A percentile compares a stretch with the other conserved stretches of the same genome.
These are phyloP conservation scores for Gymnobelideus leadbeateri DNA, from an alignment of 2,113 vertebrate species.

Conservation along the genomic window DNA sequence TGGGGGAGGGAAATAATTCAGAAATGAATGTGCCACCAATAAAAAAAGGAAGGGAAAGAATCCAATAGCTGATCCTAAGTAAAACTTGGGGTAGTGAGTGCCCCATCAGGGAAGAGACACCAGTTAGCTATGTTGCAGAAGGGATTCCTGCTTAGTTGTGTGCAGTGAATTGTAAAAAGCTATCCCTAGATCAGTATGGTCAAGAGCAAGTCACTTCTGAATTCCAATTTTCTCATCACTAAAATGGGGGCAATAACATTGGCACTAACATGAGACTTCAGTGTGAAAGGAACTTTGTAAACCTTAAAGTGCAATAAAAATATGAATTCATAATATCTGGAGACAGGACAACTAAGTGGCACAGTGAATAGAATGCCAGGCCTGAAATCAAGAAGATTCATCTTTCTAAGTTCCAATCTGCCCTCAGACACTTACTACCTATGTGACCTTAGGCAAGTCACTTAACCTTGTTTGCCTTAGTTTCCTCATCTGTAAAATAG, in stretches of 20 bases:
- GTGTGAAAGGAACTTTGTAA: too few relatives aligned
- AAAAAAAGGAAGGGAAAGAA: neutral
- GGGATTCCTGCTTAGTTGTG: neutral
- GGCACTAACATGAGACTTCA: too few relatives aligned
- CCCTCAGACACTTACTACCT: slow-evolving; percentile 1
- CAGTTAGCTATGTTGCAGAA: neutral
- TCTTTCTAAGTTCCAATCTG: neutral
- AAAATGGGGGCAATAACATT: too few relatives aligned
- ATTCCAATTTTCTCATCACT: neutral
- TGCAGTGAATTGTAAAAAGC: neutral
- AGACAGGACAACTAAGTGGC: neutral
- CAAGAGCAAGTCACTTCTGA: neutral
- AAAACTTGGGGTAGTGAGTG: neutral
- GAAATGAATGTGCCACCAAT: too few relatives aligned
- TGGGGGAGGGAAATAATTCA: neutral
- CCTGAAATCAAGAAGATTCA: neutral
- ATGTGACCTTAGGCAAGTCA: neutral
- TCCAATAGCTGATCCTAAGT: neutral
- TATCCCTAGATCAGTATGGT: neutral
- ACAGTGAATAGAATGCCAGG: neutral
- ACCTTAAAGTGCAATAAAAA: too few relatives aligned
- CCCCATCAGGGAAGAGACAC: neutral
- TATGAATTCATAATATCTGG: too few relatives aligned
- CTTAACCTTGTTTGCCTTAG: neutral
- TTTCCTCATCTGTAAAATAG: neutral